Conservation (phyloP, 2,113 vertebrate genomes). For the Sylvicapra grimmia region DNA sequence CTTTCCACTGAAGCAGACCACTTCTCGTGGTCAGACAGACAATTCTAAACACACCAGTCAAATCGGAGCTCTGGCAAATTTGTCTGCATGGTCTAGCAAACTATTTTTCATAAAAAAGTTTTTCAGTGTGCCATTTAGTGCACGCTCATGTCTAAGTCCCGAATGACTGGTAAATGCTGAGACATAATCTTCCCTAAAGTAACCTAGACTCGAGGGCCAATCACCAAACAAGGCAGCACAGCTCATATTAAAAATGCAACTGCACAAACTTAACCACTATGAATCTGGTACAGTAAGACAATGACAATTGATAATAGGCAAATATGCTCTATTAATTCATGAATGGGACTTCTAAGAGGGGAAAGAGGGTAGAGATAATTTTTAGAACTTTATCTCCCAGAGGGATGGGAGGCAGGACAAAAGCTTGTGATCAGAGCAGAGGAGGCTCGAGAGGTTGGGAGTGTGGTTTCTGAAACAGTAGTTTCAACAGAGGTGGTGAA, state of each 20-base stretch:
- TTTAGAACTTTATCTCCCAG: background rate
- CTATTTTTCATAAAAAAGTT: background rate
- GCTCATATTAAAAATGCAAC: background rate
- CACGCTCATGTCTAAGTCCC: background rate
- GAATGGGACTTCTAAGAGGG: background rate
- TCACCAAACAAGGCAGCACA: background rate
- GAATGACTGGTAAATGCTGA: background rate
- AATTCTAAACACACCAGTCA: background rate
- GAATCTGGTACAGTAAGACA: background rate
- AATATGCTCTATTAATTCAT: background rate
- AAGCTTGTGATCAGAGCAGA: background rate
- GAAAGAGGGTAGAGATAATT: background rate
- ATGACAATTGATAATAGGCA: background rate
- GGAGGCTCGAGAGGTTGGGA: background rate
- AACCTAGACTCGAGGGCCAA: background rate
- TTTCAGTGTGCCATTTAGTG: background rate
- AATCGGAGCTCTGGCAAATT: background rate
- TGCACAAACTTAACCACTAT: background rate
- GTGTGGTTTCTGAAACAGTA: background rate
- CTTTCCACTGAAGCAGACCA: background rate
- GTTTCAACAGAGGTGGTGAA: background rate
- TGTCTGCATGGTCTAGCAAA: background rate
- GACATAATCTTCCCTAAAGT: background rate
- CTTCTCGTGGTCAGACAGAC: background rate
- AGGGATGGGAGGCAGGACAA: background rate